phyloP scores from a whole-genome alignment of 1,140 invertebrate species.

The Ectropis grisescens region DNA sequence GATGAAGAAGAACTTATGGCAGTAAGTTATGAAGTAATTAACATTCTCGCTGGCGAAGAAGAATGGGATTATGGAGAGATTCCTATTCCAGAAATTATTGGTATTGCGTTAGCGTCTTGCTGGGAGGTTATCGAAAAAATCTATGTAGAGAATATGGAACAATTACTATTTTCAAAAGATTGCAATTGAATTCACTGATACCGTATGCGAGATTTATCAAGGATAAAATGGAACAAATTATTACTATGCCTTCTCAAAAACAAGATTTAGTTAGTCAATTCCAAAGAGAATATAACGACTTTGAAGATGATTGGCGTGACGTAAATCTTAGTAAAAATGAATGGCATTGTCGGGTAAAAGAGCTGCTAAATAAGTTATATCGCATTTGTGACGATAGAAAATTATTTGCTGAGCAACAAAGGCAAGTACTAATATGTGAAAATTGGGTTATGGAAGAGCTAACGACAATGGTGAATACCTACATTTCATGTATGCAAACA shows the following conservation, averaged over 20 bases:
- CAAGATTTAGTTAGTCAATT: constrained; percentile 69
- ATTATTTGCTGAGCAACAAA: constrained; percentile 62
- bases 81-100: constrained; percentile 40
- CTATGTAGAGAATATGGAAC: constrained; percentile 68
- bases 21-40: constrained; percentile 28
- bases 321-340: constrained; percentile 61
- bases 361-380: constrained; percentile 43
- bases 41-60: constrained; percentile 59
- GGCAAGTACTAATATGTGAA: constrained; percentile 55
- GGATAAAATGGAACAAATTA: constrained; percentile 65
- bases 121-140: constrained; percentile 71
- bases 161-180: constrained; percentile 69
- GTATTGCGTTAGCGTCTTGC: constrained; percentile 56
- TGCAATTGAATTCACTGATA: constrained; percentile 62
- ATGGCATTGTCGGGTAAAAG: constrained; percentile 58
- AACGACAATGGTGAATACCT: constrained; percentile 67
- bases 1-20: constrained; percentile 22
- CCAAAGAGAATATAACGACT: constrained; percentile 70
- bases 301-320: constrained; percentile 68
- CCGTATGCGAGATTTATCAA: constrained; percentile 67
- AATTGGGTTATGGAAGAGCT: constrained; percentile 68
- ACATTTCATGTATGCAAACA: constrained; percentile 67
- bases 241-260: constrained; percentile 67
- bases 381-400: constrained; percentile 71
- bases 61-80: constrained; percentile 69